A percentile compares a stretch with the other conserved stretches of the same genome.
Conservation (phyloP, 2,113 vertebrate genomes). For the Daphoenositta chrysoptera region DNA sequence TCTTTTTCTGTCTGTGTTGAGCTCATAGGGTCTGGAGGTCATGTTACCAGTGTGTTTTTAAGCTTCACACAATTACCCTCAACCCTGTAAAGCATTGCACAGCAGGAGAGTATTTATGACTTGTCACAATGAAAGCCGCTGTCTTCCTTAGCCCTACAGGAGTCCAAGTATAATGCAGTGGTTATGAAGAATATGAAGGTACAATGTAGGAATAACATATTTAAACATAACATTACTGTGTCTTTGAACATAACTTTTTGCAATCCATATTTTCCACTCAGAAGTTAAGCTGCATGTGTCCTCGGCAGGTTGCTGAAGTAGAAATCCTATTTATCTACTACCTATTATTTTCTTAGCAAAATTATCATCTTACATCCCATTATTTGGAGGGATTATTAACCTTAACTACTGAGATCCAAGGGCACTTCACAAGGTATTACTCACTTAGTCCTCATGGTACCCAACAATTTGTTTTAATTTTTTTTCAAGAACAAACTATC, state of each 20-base stretch:
- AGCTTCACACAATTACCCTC: conserved; percentile 72
- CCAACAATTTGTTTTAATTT: background rate
- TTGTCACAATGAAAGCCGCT: conserved; percentile 56
- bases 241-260: conserved; percentile 43
- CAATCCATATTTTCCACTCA: conserved; percentile 37
- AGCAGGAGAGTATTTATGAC: conserved; percentile 71
- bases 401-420: conserved; percentile 42
- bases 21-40: conserved; percentile 47
- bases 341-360: conserved; percentile 61
- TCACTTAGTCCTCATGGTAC: background rate
- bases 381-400: conserved; percentile 58
- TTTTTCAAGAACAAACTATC: background rate
- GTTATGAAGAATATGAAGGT: conserved; percentile 52
- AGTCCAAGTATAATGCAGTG: conserved; percentile 47
- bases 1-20: conserved; percentile 35
- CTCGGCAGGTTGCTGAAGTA: conserved; percentile 41
- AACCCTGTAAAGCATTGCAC: conserved; percentile 55
- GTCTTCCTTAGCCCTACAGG: conserved; percentile 57
- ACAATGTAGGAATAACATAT: conserved; percentile 35
- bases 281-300: conserved; percentile 57
- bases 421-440: conserved; percentile 4
- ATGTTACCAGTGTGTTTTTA: conserved; percentile 68
- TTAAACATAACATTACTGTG: conserved; percentile 56
- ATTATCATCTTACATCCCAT: conserved; percentile 47
- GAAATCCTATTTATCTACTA: conserved; percentile 55